Percentiles rank a stretch among this genome's conserved stretches.
Conservation (phyloP, 2,113 vertebrate genomes). For the Thoracochromis brauschi region DNA sequence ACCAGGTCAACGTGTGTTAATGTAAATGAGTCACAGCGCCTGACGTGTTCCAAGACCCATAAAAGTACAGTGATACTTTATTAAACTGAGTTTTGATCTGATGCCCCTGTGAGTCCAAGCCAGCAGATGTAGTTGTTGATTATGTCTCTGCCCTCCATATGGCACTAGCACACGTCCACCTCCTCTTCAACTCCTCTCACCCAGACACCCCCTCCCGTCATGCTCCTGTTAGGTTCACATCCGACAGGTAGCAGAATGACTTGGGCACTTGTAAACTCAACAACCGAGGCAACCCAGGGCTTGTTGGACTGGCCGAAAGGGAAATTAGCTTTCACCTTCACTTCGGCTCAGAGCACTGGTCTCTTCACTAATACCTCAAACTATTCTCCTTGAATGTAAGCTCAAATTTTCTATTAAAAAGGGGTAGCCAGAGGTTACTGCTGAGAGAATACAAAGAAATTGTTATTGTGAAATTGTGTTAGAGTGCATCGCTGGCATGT, state of each 20-base stretch:
- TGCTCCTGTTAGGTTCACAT: constrained; percentile 21
- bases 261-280: constrained; percentile 25
- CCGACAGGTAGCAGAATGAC: constrained; percentile 34
- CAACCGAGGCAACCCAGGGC: background rate
- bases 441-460: background rate
- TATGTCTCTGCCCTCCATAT: constrained; percentile 62
- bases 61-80: constrained; percentile 49
- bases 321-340: constrained; percentile 45
- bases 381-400: background rate
- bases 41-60: constrained; percentile 12
- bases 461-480: background rate
- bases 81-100: constrained; percentile 59
- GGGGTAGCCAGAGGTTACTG: background rate
- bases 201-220: background rate
- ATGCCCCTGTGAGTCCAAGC: constrained; percentile 37
- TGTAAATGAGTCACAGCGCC: constrained; percentile 26
- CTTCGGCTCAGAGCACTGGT: background rate
- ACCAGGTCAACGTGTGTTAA: constrained; percentile 6
- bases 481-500: background rate
- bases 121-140: constrained; percentile 66
- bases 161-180: constrained; percentile 31
- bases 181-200: background rate
- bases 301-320: constrained; percentile 3
- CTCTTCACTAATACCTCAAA: constrained; percentile 5
- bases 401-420: background rate